These are phyloP conservation scores for Cosmia pyralina DNA, from an alignment of 2,888 invertebrate genomes.

Conservation along the genomic window DNA sequence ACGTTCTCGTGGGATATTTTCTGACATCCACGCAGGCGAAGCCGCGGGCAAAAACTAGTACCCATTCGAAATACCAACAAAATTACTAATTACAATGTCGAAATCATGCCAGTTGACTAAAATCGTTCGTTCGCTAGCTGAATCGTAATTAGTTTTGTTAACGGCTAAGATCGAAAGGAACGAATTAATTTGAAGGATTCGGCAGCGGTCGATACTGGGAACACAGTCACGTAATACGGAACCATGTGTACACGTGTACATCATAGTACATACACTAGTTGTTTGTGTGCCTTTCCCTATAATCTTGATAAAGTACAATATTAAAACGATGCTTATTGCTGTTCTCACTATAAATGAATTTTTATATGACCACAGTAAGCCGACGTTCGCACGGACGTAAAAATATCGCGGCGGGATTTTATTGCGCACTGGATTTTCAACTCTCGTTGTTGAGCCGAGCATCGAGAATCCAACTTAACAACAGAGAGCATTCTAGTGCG, in stretches of 20 bases:
- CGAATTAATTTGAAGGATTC: slow-evolving; percentile 73
- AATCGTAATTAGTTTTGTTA: slow-evolving; percentile 70
- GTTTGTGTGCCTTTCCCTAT: slow-evolving; percentile 8
- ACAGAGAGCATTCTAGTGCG: too few species aligned
- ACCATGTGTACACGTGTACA: slow-evolving; percentile 49
- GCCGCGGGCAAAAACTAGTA: too few species aligned
- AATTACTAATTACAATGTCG: slow-evolving; percentile 27
- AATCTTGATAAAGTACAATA: background rate
- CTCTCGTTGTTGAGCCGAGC: too few species aligned
- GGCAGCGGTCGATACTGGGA: slow-evolving; percentile 58
- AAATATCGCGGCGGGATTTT: too few species aligned
- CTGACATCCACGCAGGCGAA: too few species aligned
- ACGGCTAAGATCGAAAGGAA: slow-evolving; percentile 70
- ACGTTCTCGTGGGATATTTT: too few species aligned
- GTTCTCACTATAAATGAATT: background rate
- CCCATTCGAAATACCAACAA: slow-evolving; percentile 9
- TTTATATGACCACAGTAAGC: slow-evolving; percentile 10
- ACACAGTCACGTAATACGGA: slow-evolving; percentile 73
- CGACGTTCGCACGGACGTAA: too few species aligned
- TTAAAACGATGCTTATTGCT: slow-evolving; percentile 12
- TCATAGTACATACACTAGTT: background rate
- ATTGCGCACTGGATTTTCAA: too few species aligned
- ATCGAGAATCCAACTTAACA: too few species aligned
- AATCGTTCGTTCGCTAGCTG: slow-evolving; percentile 50
- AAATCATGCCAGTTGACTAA: slow-evolving; percentile 34